Percentiles rank a stretch among this genome's conserved stretches.
Conservation (phyloP, 2,113 vertebrate genomes). For the Malurus elegans region DNA sequence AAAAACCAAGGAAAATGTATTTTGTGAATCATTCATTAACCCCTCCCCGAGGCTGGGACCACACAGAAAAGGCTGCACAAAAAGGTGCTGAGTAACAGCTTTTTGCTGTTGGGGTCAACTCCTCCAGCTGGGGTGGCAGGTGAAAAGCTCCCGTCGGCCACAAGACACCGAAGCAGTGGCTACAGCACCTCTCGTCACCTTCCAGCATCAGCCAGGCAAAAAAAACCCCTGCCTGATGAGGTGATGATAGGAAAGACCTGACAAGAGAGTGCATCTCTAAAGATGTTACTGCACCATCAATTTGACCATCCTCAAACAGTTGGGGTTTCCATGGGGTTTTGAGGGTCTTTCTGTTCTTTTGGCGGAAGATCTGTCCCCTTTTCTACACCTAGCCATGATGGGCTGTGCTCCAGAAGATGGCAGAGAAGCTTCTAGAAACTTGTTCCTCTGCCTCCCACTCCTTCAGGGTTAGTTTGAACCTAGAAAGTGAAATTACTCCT, state of each 20-base stretch:
- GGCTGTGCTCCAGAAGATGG: neutral
- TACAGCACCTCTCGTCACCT: neutral
- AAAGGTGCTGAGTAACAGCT: neutral
- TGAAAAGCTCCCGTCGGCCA: neutral
- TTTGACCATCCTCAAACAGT: fast-evolving
- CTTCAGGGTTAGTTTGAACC: neutral
- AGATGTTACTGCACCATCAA: neutral
- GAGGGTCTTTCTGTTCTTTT: neutral
- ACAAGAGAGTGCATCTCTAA: neutral
- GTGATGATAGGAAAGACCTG: neutral
- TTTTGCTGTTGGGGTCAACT: neutral
- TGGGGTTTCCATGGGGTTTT: neutral
- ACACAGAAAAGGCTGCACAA: fast-evolving
- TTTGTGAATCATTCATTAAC: neutral
- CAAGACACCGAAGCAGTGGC: neutral
- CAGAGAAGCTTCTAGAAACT: neutral
- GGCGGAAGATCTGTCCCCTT: neutral
- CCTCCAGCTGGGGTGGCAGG: neutral
- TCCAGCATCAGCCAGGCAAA: neutral
- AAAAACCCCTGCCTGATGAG: neutral
- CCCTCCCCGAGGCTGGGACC: neutral
- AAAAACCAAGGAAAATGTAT: neutral
- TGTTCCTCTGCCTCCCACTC: neutral
- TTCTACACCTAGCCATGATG: neutral
- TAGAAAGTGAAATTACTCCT: neutral